Conservation (phyloP, 2,888 invertebrate species). For the Xanthia icteritia region DNA sequence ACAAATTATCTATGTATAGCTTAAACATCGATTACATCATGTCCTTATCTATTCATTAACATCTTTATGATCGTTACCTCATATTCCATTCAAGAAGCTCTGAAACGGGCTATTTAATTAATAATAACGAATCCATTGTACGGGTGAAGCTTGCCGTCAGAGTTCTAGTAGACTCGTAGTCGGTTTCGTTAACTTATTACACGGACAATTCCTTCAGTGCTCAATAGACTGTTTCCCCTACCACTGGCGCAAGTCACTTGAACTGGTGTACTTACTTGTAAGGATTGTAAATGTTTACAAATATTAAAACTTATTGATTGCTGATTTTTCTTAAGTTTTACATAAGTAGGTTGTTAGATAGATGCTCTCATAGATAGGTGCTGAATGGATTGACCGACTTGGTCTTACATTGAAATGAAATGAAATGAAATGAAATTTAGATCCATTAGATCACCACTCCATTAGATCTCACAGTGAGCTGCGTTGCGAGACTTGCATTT, state of each 20-base stretch:
- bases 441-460: no score
- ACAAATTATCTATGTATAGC: neutral
- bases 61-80: neutral
- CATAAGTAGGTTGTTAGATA: no score
- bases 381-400: no score
- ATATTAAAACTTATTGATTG: neutral
- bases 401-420: no score
- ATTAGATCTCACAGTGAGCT: no score
- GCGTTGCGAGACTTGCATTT: no score
- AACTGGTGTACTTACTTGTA: neutral
- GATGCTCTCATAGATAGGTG: no score
- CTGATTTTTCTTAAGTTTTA: neutral
- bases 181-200: slow-evolving; percentile 67
- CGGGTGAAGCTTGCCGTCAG: slow-evolving; percentile 33
- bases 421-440: no score
- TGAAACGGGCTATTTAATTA: slow-evolving; percentile 32
- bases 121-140: slow-evolving; percentile 37
- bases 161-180: slow-evolving; percentile 38
- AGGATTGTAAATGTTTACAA: neutral
- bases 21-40: neutral
- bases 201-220: slow-evolving; percentile 64
- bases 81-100: slow-evolving; percentile 4
- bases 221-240: slow-evolving; percentile 62
- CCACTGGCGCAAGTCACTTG: slow-evolving; percentile 13
- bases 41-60: neutral